Conservation (phyloP, 2,113 vertebrate species). For the Nannobrachium achirus region DNA sequence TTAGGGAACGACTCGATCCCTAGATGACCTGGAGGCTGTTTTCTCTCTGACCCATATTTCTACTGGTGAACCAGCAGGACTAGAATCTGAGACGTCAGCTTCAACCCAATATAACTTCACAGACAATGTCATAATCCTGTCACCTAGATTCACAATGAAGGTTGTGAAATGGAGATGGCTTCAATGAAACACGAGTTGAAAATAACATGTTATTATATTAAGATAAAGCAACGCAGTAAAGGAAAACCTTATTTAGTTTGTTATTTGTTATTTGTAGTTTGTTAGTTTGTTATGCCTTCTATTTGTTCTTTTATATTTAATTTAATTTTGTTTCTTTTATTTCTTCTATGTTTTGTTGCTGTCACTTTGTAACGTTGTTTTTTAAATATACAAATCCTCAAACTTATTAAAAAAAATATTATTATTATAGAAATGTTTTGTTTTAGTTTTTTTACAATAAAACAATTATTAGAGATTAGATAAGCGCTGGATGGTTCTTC, state of each 20-base stretch:
- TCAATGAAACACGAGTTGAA: background rate
- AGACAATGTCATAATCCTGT: background rate
- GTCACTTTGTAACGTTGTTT: too few relatives aligned
- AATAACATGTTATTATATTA: background rate
- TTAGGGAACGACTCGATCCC: background rate
- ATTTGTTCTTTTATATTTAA: too few relatives aligned
- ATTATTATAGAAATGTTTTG: too few relatives aligned
- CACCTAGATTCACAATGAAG: background rate
- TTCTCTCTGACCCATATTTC: background rate
- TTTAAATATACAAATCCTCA: too few relatives aligned
- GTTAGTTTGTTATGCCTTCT: too few relatives aligned
- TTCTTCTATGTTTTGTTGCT: too few relatives aligned
- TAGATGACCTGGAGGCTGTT: background rate
- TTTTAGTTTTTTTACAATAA: too few relatives aligned
- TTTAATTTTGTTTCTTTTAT: too few relatives aligned
- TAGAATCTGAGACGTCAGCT: conserved; percentile 24
- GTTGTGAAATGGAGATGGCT: background rate
- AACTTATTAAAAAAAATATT: too few relatives aligned
- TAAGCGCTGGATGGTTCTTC: too few relatives aligned
- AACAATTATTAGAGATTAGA: too few relatives aligned
- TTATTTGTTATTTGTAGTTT: too few relatives aligned
- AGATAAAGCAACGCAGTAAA: background rate
- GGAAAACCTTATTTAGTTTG: background rate
- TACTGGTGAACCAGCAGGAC: background rate
- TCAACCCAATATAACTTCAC: background rate